A percentile compares a stretch with the other conserved stretches of the same genome.
Conservation (phyloP, 2,797 vertebrate species). For the Setipinna tenuifilis region DNA sequence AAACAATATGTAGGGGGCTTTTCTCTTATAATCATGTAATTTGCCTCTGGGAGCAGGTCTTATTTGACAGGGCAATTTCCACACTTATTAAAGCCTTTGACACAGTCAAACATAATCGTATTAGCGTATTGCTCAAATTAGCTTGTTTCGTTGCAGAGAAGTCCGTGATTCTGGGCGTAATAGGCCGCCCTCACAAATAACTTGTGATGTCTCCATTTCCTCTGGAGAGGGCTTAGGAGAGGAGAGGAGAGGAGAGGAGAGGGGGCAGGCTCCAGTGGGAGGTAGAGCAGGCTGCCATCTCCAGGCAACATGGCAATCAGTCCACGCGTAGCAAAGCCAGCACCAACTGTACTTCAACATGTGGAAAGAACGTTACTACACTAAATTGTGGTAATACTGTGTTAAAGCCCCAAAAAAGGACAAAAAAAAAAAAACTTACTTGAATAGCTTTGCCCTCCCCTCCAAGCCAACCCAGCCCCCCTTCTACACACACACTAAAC, state of each 20-base stretch:
- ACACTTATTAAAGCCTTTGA: slow-evolving; percentile 86
- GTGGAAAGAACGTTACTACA: not conserved
- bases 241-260: slow-evolving; percentile 57
- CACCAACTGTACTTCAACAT: not conserved
- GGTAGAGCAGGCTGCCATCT: slow-evolving; percentile 49
- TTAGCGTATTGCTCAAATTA: slow-evolving; percentile 80
- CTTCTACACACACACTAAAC: slow-evolving; percentile 28
- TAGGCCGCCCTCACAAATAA: slow-evolving; percentile 62
- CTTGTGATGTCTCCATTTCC: slow-evolving; percentile 73
- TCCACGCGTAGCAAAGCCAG: slow-evolving; percentile 34
- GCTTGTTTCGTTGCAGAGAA: slow-evolving; percentile 71
- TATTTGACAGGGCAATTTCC: slow-evolving; percentile 86
- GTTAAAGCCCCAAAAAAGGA: slow-evolving; percentile 44
- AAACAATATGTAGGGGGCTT: slow-evolving; percentile 81
- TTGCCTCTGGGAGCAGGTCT: slow-evolving; percentile 78
- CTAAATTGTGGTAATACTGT: slow-evolving; percentile 45
- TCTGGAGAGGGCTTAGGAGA: slow-evolving; percentile 37
- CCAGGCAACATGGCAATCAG: slow-evolving; percentile 59
- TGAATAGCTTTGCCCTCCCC: slow-evolving; percentile 52
- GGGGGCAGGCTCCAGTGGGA: slow-evolving; percentile 39
- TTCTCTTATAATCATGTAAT: slow-evolving; percentile 77
- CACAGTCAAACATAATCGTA: slow-evolving; percentile 86
- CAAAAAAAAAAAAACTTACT: not conserved
- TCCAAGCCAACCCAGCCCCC: slow-evolving; percentile 37
- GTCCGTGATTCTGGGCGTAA: slow-evolving; percentile 61